These are phyloP conservation scores for Drosophila ananassae DNA, from an alignment of 1,140 invertebrate genomes.

Conservation along the genomic window DNA sequence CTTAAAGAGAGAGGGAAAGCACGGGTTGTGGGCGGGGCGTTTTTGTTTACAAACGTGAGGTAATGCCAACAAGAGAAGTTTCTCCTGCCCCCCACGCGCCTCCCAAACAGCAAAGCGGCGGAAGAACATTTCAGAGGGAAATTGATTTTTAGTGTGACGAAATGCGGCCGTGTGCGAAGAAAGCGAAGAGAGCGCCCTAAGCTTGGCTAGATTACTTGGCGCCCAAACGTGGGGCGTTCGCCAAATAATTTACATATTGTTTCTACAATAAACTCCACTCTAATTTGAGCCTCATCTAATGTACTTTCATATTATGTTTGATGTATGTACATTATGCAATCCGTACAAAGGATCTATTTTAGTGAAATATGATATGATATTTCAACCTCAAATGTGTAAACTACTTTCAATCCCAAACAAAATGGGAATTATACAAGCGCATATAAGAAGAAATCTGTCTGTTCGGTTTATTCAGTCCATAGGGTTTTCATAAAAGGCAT, in stretches of 20 bases:
- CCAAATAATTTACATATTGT: too few species aligned
- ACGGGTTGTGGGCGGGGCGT: constrained; percentile 38
- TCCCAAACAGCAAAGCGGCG: not conserved
- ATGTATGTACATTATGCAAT: too few species aligned
- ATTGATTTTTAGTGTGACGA: constrained; percentile 77
- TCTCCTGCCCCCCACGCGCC: constrained; percentile 6
- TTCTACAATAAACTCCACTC: not conserved
- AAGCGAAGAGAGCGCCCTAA: not conserved
- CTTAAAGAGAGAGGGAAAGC: constrained; percentile 23
- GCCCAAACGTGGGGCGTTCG: not conserved
- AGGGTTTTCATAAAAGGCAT: not conserved
- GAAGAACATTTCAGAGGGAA: constrained; percentile 60
- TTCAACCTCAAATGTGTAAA: too few species aligned
- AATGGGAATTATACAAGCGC: not conserved
- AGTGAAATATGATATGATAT: not conserved
- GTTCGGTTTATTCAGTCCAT: not conserved
- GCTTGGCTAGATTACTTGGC: not conserved
- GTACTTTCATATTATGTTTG: too few species aligned
- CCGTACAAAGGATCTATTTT: not conserved
- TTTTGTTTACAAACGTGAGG: constrained; percentile 77
- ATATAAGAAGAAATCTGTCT: not conserved
- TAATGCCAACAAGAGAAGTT: constrained; percentile 57
- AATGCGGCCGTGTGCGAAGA: constrained; percentile 45
- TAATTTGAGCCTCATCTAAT: too few species aligned
- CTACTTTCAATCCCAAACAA: not conserved